Conservation (phyloP, 2,888 invertebrate genomes). For the Stegana nigrithorax region DNA sequence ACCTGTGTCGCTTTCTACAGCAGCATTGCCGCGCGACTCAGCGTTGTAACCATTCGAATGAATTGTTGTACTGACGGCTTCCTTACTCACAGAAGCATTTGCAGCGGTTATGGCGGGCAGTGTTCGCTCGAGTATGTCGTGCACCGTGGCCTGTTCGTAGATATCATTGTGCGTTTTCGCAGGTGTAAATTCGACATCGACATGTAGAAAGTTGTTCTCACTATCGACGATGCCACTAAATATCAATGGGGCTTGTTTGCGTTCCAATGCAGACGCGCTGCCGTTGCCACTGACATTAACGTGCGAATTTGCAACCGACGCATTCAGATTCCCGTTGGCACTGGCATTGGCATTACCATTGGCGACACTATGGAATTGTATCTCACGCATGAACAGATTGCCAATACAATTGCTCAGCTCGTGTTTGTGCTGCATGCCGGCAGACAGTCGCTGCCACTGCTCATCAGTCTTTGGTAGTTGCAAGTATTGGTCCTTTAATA, state of each 20-base stretch:
- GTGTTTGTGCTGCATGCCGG: slow-evolving; percentile 59
- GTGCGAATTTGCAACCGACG: not conserved
- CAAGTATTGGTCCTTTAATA: slow-evolving; percentile 64
- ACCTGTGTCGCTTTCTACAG: slow-evolving; percentile 26
- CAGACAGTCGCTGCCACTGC: slow-evolving; percentile 62
- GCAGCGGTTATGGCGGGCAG: slow-evolving; percentile 33
- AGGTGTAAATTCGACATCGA: slow-evolving; percentile 57
- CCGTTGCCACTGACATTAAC: not conserved
- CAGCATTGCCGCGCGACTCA: slow-evolving; percentile 10
- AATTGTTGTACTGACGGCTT: slow-evolving; percentile 27
- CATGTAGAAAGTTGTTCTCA: slow-evolving; percentile 62
- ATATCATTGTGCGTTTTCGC: slow-evolving; percentile 55
- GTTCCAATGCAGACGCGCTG: slow-evolving; percentile 35
- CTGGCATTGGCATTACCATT: slow-evolving; percentile 41
- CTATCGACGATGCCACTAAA: slow-evolving; percentile 63
- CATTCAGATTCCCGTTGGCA: slow-evolving; percentile 1
- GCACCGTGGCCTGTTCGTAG: slow-evolving; percentile 60
- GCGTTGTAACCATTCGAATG: not conserved
- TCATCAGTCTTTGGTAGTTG: slow-evolving; percentile 66
- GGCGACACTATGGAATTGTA: slow-evolving; percentile 56
- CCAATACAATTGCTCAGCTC: slow-evolving; percentile 63
- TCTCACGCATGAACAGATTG: slow-evolving; percentile 62
- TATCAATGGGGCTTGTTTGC: slow-evolving; percentile 58
- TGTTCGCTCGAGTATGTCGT: slow-evolving; percentile 53
- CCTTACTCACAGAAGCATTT: too few species aligned